phyloP scores from a whole-genome alignment of 2,888 invertebrate genomes.

The Leptinotarsa tumamoca region DNA sequence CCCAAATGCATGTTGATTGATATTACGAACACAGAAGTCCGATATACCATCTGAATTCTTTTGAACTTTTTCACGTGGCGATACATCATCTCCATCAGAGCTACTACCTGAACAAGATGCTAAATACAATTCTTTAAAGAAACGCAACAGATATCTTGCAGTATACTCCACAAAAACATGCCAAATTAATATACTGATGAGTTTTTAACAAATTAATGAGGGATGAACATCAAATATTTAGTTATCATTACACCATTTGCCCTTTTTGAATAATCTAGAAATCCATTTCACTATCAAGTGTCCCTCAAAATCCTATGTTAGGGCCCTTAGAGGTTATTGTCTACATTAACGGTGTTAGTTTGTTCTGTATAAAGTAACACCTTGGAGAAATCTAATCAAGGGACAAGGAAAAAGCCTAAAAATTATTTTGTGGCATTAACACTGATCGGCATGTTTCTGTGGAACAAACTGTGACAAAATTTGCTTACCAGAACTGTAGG shows the following conservation, averaged over 20 bases:
- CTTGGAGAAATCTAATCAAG: too few species aligned
- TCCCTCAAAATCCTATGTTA: too few species aligned
- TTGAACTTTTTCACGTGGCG: slow-evolving; percentile 93
- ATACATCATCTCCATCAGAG: slow-evolving; percentile 93
- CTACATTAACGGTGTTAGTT: too few species aligned
- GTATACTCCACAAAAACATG: slow-evolving; percentile 10
- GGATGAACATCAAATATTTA: not conserved
- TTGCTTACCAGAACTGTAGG: slow-evolving; percentile 87
- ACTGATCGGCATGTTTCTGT: slow-evolving; percentile 14
- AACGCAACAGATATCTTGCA: not conserved
- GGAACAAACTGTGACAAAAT: not conserved
- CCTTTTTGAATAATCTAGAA: too few species aligned
- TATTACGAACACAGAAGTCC: slow-evolving; percentile 95
- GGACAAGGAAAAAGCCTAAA: too few species aligned
- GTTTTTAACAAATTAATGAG: not conserved
- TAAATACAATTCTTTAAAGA: slow-evolving; percentile 46
- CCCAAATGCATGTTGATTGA: slow-evolving; percentile 93
- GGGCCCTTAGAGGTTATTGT: too few species aligned
- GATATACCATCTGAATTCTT: slow-evolving; percentile 85
- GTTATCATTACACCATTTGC: too few species aligned
- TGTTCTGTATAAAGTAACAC: too few species aligned
- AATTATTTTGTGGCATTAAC: too few species aligned
- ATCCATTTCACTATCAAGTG: too few species aligned
- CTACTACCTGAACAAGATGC: slow-evolving; percentile 82
- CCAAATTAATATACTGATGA: not conserved